Conservation (phyloP, 2,797 vertebrate genomes). For the Dendrocincla fuliginosa region DNA sequence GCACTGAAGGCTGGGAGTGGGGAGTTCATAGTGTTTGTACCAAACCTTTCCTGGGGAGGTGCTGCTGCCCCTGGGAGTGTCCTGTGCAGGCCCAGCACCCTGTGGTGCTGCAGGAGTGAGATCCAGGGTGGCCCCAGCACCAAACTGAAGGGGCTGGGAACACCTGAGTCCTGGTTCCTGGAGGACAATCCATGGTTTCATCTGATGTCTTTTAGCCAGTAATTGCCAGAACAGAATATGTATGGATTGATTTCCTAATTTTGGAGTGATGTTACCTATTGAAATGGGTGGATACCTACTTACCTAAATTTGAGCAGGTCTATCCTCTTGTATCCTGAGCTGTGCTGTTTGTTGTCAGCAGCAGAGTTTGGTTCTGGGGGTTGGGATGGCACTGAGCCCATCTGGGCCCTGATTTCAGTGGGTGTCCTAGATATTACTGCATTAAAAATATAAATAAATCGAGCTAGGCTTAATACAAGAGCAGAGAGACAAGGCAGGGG, state of each 20-base stretch:
- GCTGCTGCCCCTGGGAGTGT: not conserved
- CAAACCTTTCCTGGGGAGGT: not conserved
- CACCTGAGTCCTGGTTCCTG: not conserved
- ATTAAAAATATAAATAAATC: slow-evolving; percentile 1
- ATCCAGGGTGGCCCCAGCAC: not conserved
- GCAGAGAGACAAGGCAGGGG: slow-evolving; percentile 7
- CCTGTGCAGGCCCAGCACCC: not conserved
- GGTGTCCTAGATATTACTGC: not conserved
- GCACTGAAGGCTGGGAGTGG: not conserved
- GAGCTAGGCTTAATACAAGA: not conserved
- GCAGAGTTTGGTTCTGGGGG: not conserved
- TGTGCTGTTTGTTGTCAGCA: not conserved
- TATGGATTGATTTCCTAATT: not conserved
- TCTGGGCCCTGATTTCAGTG: not conserved
- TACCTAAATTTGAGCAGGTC: not conserved
- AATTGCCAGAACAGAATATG: not conserved
- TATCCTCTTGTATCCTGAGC: not conserved
- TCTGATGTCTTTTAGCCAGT: not conserved
- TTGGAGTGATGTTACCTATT: not conserved
- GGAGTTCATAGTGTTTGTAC: not conserved
- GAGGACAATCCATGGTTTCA: not conserved
- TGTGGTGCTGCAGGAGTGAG: not conserved
- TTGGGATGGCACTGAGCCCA: not conserved
- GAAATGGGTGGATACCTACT: not conserved
- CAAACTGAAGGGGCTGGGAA: not conserved